Evolutionary conservation across 1,140 invertebrate genomes (phyloP).

Genomic region (Drosophila paulistorum): DNA sequence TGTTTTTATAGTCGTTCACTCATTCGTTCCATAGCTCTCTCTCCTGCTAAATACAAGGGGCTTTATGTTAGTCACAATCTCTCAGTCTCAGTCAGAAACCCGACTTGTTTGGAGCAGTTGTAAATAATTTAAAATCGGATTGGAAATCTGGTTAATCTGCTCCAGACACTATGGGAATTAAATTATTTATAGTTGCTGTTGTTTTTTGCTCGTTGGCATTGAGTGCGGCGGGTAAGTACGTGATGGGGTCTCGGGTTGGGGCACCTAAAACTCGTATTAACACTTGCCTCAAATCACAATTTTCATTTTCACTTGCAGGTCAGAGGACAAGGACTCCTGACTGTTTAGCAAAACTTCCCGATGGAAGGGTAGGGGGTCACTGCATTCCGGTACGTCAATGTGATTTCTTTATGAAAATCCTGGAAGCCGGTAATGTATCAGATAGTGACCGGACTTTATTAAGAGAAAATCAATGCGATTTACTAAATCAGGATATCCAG

Average conservation of each 20-base stretch:
- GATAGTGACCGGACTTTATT: slow-evolving; percentile 46
- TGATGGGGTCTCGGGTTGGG: slow-evolving; percentile 13
- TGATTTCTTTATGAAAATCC: slow-evolving; percentile 57
- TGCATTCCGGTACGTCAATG: slow-evolving; percentile 53
- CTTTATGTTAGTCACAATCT: slow-evolving; percentile 18
- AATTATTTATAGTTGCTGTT: slow-evolving; percentile 38
- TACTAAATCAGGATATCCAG: slow-evolving; percentile 29
- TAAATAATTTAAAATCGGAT: slow-evolving; percentile 15
- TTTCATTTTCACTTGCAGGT: slow-evolving; percentile 32
- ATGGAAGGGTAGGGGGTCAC: slow-evolving; percentile 32
- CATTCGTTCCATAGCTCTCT: slow-evolving; percentile 27
- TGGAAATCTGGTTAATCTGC: slow-evolving; percentile 46
- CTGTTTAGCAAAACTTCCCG: slow-evolving; percentile 38
- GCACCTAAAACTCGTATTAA: slow-evolving; percentile 42
- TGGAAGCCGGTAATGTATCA: slow-evolving; percentile 18
- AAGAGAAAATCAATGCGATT: slow-evolving; percentile 57
- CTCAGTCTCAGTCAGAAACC: slow-evolving; percentile 33
- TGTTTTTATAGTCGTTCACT: background rate
- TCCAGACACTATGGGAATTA: slow-evolving; percentile 51
- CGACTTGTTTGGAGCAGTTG: slow-evolving; percentile 21
- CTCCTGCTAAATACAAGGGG: background rate
- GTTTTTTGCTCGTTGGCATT: slow-evolving; percentile 55
- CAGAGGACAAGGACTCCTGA: slow-evolving; percentile 32
- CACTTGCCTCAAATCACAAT: slow-evolving; percentile 11
- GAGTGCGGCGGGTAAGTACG: slow-evolving; percentile 50